Evolutionary conservation across 2,888 invertebrate species (phyloP).

Genomic region (Magallana nippona): DNA sequence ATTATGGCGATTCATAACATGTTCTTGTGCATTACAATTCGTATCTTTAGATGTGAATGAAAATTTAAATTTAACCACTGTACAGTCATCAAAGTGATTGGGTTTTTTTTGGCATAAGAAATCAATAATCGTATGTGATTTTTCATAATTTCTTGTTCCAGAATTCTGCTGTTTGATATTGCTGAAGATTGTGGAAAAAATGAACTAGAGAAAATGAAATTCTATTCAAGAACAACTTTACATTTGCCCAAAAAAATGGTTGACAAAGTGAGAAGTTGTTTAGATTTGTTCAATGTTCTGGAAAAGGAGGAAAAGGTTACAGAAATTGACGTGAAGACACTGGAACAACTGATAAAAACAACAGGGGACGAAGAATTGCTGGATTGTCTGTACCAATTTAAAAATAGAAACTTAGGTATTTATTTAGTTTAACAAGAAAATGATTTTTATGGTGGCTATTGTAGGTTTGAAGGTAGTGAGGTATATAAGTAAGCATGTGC

Average conservation of each 20-base stretch:
- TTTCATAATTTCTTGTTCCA: background rate
- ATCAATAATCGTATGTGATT: background rate
- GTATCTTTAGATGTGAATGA: too few relatives aligned
- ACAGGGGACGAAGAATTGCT: conserved; percentile 35
- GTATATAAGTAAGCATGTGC: too few relatives aligned
- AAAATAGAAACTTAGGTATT: conserved; percentile 19
- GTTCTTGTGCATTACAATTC: too few relatives aligned
- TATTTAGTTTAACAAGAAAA: background rate
- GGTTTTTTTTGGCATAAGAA: background rate
- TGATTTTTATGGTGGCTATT: too few relatives aligned
- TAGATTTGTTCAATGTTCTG: conserved; percentile 30
- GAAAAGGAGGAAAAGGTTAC: conserved; percentile 20
- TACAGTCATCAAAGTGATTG: too few relatives aligned
- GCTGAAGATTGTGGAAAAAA: conserved; percentile 31
- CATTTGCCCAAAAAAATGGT: conserved; percentile 36
- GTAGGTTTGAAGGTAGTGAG: too few relatives aligned
- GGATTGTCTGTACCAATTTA: conserved; percentile 28
- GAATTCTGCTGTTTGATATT: conserved; percentile 29
- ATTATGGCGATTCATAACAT: too few relatives aligned
- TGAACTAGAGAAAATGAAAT: conserved; percentile 39
- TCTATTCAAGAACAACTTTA: conserved; percentile 27
- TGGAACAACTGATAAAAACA: conserved; percentile 20
- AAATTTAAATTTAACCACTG: too few relatives aligned
- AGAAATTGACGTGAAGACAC: background rate
- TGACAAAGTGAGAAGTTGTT: conserved; percentile 30